Evolutionary conservation across 2,113 vertebrate species (phyloP).

Genomic region (Boulengerochromis microlepis): DNA sequence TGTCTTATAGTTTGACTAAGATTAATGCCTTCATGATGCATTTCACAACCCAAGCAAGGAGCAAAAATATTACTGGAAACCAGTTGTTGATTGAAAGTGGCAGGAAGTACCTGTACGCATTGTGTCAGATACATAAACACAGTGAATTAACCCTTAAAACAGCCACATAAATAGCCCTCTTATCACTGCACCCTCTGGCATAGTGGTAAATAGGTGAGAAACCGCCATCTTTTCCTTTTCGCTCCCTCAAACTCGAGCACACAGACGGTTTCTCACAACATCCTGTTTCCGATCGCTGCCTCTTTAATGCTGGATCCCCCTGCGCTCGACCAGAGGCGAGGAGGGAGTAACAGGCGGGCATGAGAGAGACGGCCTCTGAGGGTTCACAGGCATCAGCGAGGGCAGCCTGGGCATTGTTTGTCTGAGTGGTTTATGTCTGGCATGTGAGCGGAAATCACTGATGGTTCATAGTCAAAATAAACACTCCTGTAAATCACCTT

Average conservation of each 20-base stretch:
- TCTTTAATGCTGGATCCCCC: neutral
- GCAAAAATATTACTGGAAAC: neutral
- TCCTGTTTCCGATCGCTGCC: slow-evolving; percentile 43
- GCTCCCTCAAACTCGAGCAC: slow-evolving; percentile 5
- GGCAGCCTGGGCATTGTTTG: neutral
- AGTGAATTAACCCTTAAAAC: neutral
- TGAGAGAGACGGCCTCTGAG: neutral
- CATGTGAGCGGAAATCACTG: neutral
- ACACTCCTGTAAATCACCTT: neutral
- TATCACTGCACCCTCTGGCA: neutral
- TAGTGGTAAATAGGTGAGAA: neutral
- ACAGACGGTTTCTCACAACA: slow-evolving; percentile 28
- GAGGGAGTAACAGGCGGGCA: neutral
- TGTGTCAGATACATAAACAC: neutral
- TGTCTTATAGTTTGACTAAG: neutral
- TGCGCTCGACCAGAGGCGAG: neutral
- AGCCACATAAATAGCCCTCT: neutral
- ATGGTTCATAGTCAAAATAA: neutral
- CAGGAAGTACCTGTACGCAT: neutral
- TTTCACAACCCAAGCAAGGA: neutral
- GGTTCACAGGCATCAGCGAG: slow-evolving; percentile 29
- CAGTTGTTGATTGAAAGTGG: neutral
- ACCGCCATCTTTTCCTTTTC: neutral
- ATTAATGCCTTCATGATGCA: neutral
- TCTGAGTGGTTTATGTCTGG: neutral